Evolutionary conservation across 92 coral and sea anemone genomes (phyloP).

Genomic region (Actinostola sp.): DNA sequence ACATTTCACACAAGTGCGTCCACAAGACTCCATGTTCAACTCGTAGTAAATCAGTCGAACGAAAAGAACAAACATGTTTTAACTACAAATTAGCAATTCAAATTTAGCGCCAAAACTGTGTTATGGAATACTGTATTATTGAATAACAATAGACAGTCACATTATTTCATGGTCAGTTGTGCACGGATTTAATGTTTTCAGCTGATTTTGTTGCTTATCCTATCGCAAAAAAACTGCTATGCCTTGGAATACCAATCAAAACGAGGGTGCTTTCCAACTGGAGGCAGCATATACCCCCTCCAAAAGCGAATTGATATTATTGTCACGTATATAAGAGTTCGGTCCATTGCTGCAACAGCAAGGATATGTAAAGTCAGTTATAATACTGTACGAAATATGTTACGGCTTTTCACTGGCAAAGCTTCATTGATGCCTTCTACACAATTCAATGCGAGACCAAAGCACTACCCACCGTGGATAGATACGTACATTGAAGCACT

Average conservation of each 20-base stretch:
- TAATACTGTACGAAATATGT: neutral
- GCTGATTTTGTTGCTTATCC: neutral
- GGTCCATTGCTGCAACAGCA: neutral
- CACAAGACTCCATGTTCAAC: neutral
- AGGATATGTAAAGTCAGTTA: neutral
- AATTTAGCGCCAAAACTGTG: neutral
- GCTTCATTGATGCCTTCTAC: neutral
- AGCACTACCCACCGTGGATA: neutral
- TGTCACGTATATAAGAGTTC: neutral
- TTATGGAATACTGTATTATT: too few species aligned
- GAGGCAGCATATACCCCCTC: neutral
- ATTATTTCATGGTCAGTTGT: neutral
- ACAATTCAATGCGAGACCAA: neutral
- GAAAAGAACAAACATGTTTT: neutral
- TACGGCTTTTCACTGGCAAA: neutral
- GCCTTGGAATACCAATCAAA: neutral
- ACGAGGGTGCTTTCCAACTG: neutral
- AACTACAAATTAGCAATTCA: neutral
- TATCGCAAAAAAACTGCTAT: neutral
- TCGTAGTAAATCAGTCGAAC: neutral
- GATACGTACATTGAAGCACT: neutral
- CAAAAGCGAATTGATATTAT: neutral
- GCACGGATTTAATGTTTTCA: neutral
- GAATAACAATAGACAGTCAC: too few species aligned
- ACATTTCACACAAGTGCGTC: neutral